Evolutionary conservation across 2,888 invertebrate genomes (phyloP), one percentile per base, ranked within the genome.

Genomic region (Drosophila glabriapex): DNA sequence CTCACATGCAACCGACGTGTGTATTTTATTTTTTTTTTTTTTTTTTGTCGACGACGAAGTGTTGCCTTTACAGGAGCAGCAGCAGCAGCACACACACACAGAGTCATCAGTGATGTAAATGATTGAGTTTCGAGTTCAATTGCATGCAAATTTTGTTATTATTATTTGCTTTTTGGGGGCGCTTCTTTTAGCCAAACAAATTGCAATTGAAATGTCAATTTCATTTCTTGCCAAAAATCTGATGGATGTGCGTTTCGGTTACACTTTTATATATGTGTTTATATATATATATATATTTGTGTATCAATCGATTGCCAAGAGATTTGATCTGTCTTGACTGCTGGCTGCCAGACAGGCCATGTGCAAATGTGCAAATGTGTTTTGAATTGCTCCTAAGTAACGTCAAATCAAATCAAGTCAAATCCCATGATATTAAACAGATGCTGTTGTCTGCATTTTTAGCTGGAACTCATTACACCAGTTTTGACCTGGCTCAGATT

Each of bases 71-170:
- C 35, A 56, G 16, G 37, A 54, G 5, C 53, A 41, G 19, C 37
- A 16, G n/a, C 41, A 41, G 41, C 22, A 14, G 6, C 33, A 25
- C 19, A 58, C 50, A 22, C 10, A 46, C 58, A 37, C 49, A 19
- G n/a, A 59, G 25, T 9, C 58, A 35, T 28, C 29, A n/a, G 29
- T 59, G 69, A 54, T 68, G 68, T 43, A 80, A 86, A 74, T 89
- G 82, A 86, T 83, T 83, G 81, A 83, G 83, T 80, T 80, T 78
- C 33, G 73, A 76, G 53, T 86, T 89, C 87, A 86, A 85, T 89
- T 86, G 85, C 87, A 89, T 85, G 82, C 84, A 89, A 87, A 89
- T 85, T 73, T 81, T 62, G 87, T 83, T 89, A 83, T 83, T 89
- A 89, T 89, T 83, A 86, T 85, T 78, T 74, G 73, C 72, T 66